Evolutionary conservation across 1,140 invertebrate genomes (phyloP), one percentile per base, ranked within the genome.

Genomic region (Sycophaga agraensis): DNA sequence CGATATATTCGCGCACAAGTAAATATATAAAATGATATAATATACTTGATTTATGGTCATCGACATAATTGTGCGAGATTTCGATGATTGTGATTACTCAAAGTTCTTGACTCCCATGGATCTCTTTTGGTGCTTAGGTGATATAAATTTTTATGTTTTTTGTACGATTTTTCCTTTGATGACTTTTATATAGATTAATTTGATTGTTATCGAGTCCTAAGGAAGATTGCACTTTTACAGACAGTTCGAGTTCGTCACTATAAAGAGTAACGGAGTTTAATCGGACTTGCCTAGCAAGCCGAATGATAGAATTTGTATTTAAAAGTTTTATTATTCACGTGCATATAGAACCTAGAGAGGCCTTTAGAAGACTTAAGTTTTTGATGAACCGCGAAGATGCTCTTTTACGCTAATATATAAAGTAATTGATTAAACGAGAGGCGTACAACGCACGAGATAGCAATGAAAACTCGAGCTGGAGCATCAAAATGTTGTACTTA

Each of bases 81-180:
- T 53, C 49, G 28, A 51, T 35, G 22, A 63, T 63, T 63, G 54
- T 63, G 54, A 63, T 58, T 51, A 57, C 17, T 54, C 24, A 37
- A 53, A 59, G 62, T 54, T 59, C 28, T 49, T 48, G 40, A 59
- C 17, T 64, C 31, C 28, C 22, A 64, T 48, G 43, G 56, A 59
- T 59, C 56, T 59, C 62, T 64, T 62, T 53, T 64, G 62, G 62
- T 64, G 62, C 62, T 64, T 59, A 64, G 59, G 37, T 63, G 28
- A 62, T 62, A 31, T 42, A 55, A 54, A 55, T 55, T 51, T 22
- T 51, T 57, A 40, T 45, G 28, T 49, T 46, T 60, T 59, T 60
- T 53, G 35, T 61, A 61, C 43, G 19, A 60, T 53, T 49, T 50
- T 16, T n/a, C n/a, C 26, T 50, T 45, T 42, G 16, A 40, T 37